These are phyloP conservation scores for Xerus inauris DNA, from an alignment of 2,113 vertebrate species.

Conservation along the genomic window DNA sequence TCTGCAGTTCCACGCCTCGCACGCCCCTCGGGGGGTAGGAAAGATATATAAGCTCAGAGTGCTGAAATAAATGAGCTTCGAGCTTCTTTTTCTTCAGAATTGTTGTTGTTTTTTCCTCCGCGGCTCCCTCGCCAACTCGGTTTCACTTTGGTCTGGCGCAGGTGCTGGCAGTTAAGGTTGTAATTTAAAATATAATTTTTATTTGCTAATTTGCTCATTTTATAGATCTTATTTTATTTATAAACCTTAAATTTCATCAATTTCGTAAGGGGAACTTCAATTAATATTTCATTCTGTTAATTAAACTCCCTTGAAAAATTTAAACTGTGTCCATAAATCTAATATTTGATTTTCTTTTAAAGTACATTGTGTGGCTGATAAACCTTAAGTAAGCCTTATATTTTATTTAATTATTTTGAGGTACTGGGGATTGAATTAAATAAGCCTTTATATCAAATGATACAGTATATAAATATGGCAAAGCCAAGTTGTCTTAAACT, in stretches of 20 bases:
- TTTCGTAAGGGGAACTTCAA: background rate
- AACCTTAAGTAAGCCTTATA: background rate
- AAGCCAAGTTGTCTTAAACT: conserved; percentile 27
- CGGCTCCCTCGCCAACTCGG: no score
- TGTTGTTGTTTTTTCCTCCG: no score
- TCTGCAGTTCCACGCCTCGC: no score
- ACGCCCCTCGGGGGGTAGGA: no score
- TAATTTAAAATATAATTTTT: conserved; percentile 35
- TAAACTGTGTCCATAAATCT: background rate
- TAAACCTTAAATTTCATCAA: background rate
- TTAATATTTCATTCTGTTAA: conserved; percentile 43
- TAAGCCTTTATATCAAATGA: background rate
- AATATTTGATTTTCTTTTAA: conserved; percentile 45
- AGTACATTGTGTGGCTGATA: background rate
- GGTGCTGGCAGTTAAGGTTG: no score
- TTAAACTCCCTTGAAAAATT: conserved; percentile 32
- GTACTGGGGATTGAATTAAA: no score
- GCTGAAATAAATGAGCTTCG: no score
- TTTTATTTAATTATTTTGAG: no score
- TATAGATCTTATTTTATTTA: background rate
- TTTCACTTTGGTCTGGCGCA: no score
- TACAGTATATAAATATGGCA: background rate
- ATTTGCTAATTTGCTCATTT: conserved; percentile 26
- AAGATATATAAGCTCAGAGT: no score
- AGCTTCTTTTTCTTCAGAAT: no score